Conservation (phyloP, 2,888 invertebrate species). For the Drosophila anomalata region DNA sequence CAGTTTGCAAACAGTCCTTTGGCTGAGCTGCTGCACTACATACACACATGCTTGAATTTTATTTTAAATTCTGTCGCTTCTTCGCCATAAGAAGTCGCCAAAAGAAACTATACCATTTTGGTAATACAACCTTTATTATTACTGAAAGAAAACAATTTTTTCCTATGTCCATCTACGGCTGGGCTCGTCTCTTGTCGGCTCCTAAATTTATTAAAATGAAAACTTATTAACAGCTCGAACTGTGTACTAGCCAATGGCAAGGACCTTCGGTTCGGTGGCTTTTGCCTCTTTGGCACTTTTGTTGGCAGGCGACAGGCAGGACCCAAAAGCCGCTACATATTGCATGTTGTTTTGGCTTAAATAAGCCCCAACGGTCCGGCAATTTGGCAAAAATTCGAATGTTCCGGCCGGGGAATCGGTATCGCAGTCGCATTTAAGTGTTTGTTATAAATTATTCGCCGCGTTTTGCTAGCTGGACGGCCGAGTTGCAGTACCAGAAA, state of each 20-base stretch:
- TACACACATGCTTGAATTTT: background rate
- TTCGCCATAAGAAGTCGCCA: too few relatives aligned
- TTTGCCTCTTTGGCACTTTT: conserved; percentile 16
- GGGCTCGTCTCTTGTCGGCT: conserved; percentile 10
- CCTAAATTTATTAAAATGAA: conserved; percentile 37
- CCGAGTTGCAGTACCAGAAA: conserved; percentile 40
- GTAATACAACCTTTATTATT: too few relatives aligned
- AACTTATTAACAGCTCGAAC: conserved; percentile 45
- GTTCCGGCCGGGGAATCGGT: conserved; percentile 45
- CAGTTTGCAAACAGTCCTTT: conserved; percentile 53
- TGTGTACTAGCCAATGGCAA: conserved; percentile 25
- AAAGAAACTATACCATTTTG: too few relatives aligned
- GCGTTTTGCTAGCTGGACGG: conserved; percentile 44
- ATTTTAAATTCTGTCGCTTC: conserved; percentile 50
- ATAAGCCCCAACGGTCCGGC: conserved; percentile 55
- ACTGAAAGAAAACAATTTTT: background rate
- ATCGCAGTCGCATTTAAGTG: conserved; percentile 54
- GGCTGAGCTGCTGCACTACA: conserved; percentile 11
- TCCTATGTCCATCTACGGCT: conserved; percentile 15
- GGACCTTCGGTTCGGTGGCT: conserved; percentile 30
- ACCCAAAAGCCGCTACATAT: conserved; percentile 38
- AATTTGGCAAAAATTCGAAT: conserved; percentile 66
- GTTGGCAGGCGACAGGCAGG: conserved; percentile 35
- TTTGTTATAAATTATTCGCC: conserved; percentile 56
- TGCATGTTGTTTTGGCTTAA: conserved; percentile 52